Conservation (phyloP, 2,888 invertebrate species). For the Lycocerus yunnanus region DNA sequence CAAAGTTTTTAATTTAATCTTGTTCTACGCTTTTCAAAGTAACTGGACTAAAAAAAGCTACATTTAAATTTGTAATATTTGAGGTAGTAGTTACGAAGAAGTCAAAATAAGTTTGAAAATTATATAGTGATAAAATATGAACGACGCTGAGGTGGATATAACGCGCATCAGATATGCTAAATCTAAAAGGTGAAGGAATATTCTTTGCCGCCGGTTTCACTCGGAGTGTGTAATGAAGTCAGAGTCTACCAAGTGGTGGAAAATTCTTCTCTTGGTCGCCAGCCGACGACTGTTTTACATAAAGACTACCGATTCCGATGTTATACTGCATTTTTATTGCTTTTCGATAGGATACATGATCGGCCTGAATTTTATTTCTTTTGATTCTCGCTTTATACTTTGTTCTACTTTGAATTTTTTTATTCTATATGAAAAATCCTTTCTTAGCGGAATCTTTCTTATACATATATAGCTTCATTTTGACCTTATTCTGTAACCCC, state of each 20-base stretch:
- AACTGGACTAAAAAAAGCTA: constrained; percentile 26
- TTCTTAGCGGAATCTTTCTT: background rate
- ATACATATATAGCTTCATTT: background rate
- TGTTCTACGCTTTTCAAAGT: constrained; percentile 28
- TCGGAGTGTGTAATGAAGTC: constrained; percentile 37
- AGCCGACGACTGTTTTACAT: constrained; percentile 36
- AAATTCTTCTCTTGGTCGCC: constrained; percentile 33
- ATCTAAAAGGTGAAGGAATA: constrained; percentile 43
- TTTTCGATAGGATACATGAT: constrained; percentile 36
- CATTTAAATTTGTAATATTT: constrained; percentile 39
- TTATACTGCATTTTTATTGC: constrained; percentile 34
- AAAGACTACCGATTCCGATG: constrained; percentile 35
- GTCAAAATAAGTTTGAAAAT: constrained; percentile 40
- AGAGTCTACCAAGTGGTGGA: constrained; percentile 35
- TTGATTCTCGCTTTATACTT: constrained; percentile 29
- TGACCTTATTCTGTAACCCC: background rate
- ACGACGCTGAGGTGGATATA: constrained; percentile 38
- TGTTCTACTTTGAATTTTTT: constrained; percentile 21
- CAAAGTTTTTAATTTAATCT: constrained; percentile 37
- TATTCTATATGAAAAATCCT: constrained; percentile 16
- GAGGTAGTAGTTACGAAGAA: constrained; percentile 15
- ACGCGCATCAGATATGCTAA: constrained; percentile 42
- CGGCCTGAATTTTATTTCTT: constrained; percentile 37
- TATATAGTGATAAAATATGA: constrained; percentile 44
- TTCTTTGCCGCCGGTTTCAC: constrained; percentile 37